phyloP scores from a whole-genome alignment of 2,888 invertebrate genomes.

The Hedya salicella region DNA sequence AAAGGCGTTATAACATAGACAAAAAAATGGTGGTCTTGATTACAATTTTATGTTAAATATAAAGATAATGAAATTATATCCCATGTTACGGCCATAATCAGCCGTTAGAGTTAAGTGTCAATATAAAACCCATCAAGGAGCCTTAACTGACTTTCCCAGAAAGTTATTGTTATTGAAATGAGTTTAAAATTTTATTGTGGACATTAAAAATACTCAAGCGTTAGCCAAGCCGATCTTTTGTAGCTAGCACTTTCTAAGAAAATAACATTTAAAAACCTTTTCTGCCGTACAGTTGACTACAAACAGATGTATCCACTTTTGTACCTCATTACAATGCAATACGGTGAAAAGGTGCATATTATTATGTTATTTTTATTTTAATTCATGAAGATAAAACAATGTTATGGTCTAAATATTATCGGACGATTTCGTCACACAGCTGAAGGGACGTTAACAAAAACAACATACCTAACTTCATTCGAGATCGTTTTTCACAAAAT shows the following conservation, averaged over 20 bases:
- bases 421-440: too few species aligned
- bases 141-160: constrained; percentile 28
- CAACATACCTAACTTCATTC: too few species aligned
- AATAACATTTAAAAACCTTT: too few species aligned
- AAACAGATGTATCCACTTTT: too few species aligned
- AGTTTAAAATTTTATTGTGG: constrained; percentile 33
- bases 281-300: too few species aligned
- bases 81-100: constrained; percentile 17
- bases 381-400: too few species aligned
- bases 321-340: too few species aligned
- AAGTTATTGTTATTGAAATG: constrained; percentile 41
- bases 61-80: constrained; percentile 37
- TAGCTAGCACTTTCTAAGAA: neutral
- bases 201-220: constrained; percentile 24
- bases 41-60: constrained; percentile 24
- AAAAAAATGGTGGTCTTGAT: constrained; percentile 18
- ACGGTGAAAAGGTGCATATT: too few species aligned
- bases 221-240: neutral
- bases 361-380: too few species aligned
- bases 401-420: too few species aligned
- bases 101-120: constrained; percentile 16
- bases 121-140: constrained; percentile 36
- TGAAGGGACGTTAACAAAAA: too few species aligned
- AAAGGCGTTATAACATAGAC: neutral
- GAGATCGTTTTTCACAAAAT: too few species aligned